Conservation (phyloP, 2,888 invertebrate species). For the Oxycera nigricornis region DNA sequence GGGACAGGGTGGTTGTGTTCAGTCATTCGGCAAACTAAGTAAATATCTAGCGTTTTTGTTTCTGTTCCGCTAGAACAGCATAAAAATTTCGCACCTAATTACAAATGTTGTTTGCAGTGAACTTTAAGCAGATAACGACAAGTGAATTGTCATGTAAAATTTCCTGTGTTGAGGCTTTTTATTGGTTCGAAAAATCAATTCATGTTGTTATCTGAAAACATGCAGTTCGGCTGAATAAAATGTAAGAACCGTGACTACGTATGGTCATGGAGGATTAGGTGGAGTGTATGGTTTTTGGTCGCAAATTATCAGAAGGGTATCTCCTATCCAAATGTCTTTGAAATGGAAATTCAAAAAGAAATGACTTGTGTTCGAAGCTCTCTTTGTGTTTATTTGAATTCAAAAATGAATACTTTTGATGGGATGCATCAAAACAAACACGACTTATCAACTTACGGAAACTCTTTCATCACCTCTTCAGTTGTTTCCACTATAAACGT, state of each 20-base stretch:
- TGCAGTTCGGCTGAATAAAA: neutral
- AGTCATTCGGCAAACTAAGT: too few relatives aligned
- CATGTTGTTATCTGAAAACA: neutral
- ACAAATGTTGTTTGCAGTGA: neutral
- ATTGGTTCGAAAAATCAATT: neutral
- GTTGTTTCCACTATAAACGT: neutral
- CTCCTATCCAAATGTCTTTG: too few relatives aligned
- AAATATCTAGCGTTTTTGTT: too few relatives aligned
- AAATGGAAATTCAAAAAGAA: too few relatives aligned
- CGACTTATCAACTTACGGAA: neutral
- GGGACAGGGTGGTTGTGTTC: too few relatives aligned
- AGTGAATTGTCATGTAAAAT: conserved; percentile 26
- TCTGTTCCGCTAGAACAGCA: too few relatives aligned
- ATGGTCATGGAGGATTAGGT: neutral
- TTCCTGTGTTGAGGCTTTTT: neutral
- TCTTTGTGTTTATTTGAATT: neutral
- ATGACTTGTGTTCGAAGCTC: too few relatives aligned
- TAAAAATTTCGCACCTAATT: conserved; percentile 10
- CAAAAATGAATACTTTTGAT: neutral
- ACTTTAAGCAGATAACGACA: conserved; percentile 7
- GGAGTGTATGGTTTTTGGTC: neutral
- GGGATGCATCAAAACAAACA: neutral
- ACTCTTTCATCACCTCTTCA: neutral
- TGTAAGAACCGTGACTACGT: neutral
- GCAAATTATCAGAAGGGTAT: neutral